A percentile compares a stretch with the other conserved stretches of the same genome.
phyloP scores from a whole-genome alignment of 2,797 vertebrate genomes.

The Alexandromys oeconomus region DNA sequence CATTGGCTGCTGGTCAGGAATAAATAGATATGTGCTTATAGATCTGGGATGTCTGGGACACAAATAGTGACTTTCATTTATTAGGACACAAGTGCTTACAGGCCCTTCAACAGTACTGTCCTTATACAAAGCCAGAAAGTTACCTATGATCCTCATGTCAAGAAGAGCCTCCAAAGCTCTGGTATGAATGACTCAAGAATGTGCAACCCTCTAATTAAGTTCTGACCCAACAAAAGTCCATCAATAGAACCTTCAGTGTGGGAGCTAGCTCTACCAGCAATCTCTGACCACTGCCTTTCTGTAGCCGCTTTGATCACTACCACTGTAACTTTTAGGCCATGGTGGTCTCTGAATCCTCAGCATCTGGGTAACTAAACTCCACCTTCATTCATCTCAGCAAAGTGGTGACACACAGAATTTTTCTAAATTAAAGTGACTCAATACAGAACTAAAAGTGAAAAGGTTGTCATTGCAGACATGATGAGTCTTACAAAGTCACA shows the following conservation, averaged over 20 bases:
- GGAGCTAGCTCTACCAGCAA: not conserved
- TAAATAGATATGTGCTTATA: not conserved
- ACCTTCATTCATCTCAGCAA: constrained; percentile 28
- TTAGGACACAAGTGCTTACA: not conserved
- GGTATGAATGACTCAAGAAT: not conserved
- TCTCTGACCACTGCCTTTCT: not conserved
- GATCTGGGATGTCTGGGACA: not conserved
- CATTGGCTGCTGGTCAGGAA: not conserved
- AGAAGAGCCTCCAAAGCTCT: not conserved
- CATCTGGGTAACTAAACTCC: not conserved
- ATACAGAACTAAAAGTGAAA: constrained; percentile 33
- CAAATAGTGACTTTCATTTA: not conserved
- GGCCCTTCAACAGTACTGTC: not conserved
- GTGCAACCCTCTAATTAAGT: constrained; percentile 27
- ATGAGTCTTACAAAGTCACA: not conserved
- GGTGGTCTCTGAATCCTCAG: not conserved
- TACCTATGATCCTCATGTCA: not conserved
- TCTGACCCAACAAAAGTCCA: constrained; percentile 44
- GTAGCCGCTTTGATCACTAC: not conserved
- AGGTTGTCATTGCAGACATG: not conserved
- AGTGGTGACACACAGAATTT: constrained; percentile 10
- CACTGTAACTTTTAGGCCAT: not conserved
- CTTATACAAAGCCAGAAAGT: not conserved
- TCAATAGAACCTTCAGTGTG: not conserved
- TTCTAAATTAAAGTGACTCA: constrained; percentile 43